Percentiles rank a stretch among this genome's conserved stretches.
phyloP scores from a whole-genome alignment of 2,888 invertebrate genomes.

The Melinopterus prodromus region DNA sequence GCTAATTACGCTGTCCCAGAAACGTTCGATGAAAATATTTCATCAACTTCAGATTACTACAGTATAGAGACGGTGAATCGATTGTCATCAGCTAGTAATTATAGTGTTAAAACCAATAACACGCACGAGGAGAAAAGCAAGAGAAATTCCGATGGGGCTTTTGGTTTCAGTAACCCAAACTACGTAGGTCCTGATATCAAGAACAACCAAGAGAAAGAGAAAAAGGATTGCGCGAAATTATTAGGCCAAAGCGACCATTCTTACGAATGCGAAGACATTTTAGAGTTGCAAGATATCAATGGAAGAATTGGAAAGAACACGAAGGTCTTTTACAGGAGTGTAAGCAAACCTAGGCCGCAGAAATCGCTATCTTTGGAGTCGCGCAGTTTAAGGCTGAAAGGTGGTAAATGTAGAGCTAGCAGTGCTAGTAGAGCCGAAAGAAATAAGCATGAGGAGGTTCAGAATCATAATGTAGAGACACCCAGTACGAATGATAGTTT shows the following conservation, averaged over 20 bases:
- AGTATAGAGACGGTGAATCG: conserved; percentile 75
- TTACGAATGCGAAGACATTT: conserved; percentile 48
- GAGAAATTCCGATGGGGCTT: conserved; percentile 60
- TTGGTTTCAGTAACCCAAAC: conserved; percentile 80
- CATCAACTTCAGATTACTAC: conserved; percentile 80
- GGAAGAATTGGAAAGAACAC: conserved; percentile 54
- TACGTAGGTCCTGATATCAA: conserved; percentile 74
- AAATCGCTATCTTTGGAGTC: conserved; percentile 62
- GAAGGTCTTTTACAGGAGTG: conserved; percentile 54
- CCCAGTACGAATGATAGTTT: conserved; percentile 57
- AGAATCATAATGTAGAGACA: conserved; percentile 43
- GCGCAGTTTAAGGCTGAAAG: conserved; percentile 53
- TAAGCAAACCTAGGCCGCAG: conserved; percentile 57
- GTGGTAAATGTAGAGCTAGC: conserved; percentile 61
- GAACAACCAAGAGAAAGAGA: conserved; percentile 49
- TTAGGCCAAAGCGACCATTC: conserved; percentile 69
- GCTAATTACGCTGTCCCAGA: conserved; percentile 66
- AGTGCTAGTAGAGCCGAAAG: conserved; percentile 67
- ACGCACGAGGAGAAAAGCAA: conserved; percentile 55
- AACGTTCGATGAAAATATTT: conserved; percentile 64
- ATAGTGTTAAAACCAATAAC: conserved; percentile 57
- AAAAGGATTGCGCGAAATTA: conserved; percentile 57
- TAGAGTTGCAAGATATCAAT: conserved; percentile 56
- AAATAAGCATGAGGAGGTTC: conserved; percentile 54
- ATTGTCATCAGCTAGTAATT: conserved; percentile 63